Evolutionary conservation across 2,113 vertebrate species (phyloP).

Genomic region (Austrofundulus limnaeus): DNA sequence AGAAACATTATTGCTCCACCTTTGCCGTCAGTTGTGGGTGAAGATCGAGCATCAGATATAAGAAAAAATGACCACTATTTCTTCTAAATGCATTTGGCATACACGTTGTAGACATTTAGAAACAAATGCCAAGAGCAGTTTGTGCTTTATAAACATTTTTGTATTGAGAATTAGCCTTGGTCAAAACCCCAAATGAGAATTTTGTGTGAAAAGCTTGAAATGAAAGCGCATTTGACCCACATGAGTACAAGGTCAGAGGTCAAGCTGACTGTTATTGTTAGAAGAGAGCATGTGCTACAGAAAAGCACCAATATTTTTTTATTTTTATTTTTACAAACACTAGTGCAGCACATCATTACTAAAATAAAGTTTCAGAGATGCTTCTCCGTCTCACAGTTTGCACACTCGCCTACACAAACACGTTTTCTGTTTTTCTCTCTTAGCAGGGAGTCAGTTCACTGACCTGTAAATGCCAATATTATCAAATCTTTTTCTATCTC

Average conservation of each 20-base stretch:
- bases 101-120: not conserved
- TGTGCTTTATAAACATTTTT: too few species aligned
- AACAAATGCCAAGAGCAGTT: too few species aligned
- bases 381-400: conserved; percentile 1
- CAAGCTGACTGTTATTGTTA: not conserved
- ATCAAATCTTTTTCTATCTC: not conserved
- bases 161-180: too few species aligned
- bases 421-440: not conserved
- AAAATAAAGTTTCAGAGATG: conserved; percentile 6
- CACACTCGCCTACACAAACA: conserved; percentile 9
- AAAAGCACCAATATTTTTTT: not conserved
- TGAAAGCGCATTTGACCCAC: too few species aligned
- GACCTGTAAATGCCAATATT: conserved; percentile 23
- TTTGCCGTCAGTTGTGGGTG: too few species aligned
- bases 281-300: not conserved
- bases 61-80: not conserved
- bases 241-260: not conserved
- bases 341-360: not conserved
- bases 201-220: too few species aligned
- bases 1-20: too few species aligned
- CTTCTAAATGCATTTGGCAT: not conserved
- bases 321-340: not conserved
- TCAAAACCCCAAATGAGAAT: too few species aligned
- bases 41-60: too few species aligned
- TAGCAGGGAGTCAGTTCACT: conserved; percentile 9